phyloP scores from a whole-genome alignment of 2,888 invertebrate genomes.

The Stictocephala bisonia region DNA sequence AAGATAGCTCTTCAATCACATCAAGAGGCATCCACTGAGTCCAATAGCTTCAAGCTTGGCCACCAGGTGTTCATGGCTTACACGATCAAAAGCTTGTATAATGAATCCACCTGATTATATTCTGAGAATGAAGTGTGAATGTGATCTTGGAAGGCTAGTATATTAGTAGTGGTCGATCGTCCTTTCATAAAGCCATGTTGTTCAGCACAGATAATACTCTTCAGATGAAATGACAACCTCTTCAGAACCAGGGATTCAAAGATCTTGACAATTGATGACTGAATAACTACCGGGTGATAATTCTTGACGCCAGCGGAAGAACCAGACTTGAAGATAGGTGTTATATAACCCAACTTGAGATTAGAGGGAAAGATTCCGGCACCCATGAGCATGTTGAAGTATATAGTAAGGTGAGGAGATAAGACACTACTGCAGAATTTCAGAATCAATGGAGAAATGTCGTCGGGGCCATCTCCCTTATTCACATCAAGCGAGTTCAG shows the following conservation, averaged over 20 bases:
- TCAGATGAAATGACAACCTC: neutral
- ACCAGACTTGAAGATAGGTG: neutral
- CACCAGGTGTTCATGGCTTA: neutral
- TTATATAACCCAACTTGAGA: slow-evolving; percentile 1
- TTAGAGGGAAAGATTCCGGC: neutral
- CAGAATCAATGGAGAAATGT: neutral
- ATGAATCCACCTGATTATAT: neutral
- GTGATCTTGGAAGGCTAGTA: slow-evolving; percentile 2
- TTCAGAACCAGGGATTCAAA: neutral
- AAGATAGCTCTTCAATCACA: too few relatives aligned
- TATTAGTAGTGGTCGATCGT: neutral
- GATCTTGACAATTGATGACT: neutral
- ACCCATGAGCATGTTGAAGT: neutral
- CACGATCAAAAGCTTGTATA: neutral
- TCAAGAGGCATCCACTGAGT: neutral
- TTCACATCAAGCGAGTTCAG: neutral
- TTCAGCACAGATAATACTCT: neutral
- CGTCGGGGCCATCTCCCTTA: neutral
- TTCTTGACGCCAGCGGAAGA: neutral
- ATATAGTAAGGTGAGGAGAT: neutral
- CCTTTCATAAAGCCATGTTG: slow-evolving; percentile 3
- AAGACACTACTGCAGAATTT: neutral
- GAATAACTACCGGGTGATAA: slow-evolving; percentile 2
- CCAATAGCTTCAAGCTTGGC: neutral
- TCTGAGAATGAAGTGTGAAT: neutral